These are phyloP conservation scores for Eumeta japonica DNA, from an alignment of 1,140 invertebrate genomes.

Conservation along the genomic window DNA sequence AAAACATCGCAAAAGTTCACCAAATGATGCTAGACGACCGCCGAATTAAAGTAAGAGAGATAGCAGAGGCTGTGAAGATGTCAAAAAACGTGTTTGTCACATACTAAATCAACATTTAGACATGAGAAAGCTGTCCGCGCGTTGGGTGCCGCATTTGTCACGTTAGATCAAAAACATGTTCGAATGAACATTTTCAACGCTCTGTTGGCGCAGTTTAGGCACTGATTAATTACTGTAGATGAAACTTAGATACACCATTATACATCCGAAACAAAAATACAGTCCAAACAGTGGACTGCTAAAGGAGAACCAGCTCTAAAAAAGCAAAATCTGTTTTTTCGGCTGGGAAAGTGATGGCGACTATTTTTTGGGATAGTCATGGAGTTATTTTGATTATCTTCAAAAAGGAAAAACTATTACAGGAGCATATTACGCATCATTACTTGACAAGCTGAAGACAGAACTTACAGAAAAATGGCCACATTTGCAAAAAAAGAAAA, in stretches of 20 bases:
- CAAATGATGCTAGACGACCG: conserved; percentile 13
- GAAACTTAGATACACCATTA: conserved; percentile 32
- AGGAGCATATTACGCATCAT: conserved; percentile 11
- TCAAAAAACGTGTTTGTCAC: not conserved
- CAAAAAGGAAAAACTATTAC: conserved; percentile 18
- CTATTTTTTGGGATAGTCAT: too few species aligned
- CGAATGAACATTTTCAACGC: conserved; percentile 2
- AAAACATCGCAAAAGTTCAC: conserved; percentile 13
- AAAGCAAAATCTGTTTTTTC: conserved; percentile 33
- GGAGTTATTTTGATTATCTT: conserved; percentile 16
- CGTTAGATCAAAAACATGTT: conserved; percentile 14
- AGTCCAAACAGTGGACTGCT: conserved; percentile 25
- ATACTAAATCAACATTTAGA: conserved; percentile 13
- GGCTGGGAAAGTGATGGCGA: conserved; percentile 32
- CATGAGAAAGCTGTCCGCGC: conserved; percentile 15
- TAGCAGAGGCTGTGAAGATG: conserved; percentile 2
- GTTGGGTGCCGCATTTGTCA: conserved; percentile 23
- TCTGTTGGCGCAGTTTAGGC: not conserved
- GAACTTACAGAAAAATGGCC: conserved; percentile 16
- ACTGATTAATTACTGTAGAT: conserved; percentile 18
- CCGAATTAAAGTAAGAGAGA: conserved; percentile 12
- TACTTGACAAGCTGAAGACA: not conserved
- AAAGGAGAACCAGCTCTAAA: conserved; percentile 20
- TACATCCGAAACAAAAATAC: conserved; percentile 21
- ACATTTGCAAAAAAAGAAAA: conserved; percentile 18